Evolutionary conservation across 2,113 vertebrate genomes (phyloP).

Genomic region (Phalacrocorax brasilianus): DNA sequence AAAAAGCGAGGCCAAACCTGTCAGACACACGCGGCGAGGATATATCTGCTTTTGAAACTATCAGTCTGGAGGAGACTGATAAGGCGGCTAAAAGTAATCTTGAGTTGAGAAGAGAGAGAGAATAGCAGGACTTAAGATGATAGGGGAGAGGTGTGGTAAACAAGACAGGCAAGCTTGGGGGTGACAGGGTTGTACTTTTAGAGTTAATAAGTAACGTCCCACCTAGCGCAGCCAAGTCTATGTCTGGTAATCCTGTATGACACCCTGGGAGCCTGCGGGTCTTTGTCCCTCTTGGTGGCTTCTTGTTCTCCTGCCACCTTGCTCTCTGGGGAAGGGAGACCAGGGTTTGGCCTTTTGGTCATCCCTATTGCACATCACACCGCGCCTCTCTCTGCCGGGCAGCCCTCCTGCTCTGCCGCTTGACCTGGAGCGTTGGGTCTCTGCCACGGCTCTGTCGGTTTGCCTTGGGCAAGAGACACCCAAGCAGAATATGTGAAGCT

Average conservation of each 20-base stretch:
- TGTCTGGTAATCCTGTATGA: neutral
- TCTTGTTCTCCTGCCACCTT: neutral
- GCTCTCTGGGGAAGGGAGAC: neutral
- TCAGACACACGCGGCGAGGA: neutral
- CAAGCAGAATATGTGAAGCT: neutral
- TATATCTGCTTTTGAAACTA: constrained; percentile 46
- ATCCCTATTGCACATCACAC: fast-evolving
- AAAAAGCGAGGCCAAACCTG: constrained; percentile 3
- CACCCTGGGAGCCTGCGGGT: neutral
- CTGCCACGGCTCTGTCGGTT: neutral
- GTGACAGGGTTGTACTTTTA: constrained; percentile 9
- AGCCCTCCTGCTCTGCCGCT: neutral
- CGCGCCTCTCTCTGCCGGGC: neutral
- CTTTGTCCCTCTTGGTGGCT: neutral
- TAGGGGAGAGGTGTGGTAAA: constrained; percentile 22
- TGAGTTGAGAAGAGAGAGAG: constrained; percentile 25
- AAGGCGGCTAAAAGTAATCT: constrained; percentile 43
- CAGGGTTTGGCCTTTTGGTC: neutral
- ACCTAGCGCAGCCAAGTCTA: neutral
- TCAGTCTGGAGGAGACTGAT: constrained; percentile 60
- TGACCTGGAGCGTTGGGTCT: fast-evolving
- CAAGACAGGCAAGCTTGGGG: neutral
- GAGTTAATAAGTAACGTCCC: neutral
- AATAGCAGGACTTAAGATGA: constrained; percentile 41
- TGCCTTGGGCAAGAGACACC: neutral